Conservation (phyloP, 2,888 invertebrate genomes). For the Stenolophus ochropezus region DNA sequence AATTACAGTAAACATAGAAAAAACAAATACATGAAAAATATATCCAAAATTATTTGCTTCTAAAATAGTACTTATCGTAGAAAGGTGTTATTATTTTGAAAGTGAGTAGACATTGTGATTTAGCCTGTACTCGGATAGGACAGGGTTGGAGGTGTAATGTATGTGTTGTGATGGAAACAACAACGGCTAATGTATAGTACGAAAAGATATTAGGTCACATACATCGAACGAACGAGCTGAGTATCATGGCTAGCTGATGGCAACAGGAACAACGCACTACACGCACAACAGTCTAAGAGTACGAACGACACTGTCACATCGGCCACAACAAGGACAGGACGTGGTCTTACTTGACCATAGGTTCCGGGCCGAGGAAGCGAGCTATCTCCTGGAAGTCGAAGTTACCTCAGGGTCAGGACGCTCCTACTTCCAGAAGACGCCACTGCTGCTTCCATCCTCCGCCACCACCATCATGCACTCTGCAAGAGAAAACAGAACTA, state of each 20-base stretch:
- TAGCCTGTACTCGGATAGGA: not conserved
- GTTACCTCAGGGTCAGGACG: constrained; percentile 74
- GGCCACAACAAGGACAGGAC: constrained; percentile 73
- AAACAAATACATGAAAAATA: too few relatives aligned
- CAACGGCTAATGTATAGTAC: constrained; percentile 49
- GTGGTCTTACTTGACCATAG: constrained; percentile 73
- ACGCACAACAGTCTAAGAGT: constrained; percentile 70
- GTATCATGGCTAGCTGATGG: constrained; percentile 69
- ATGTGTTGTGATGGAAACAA: constrained; percentile 27
- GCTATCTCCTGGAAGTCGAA: constrained; percentile 77
- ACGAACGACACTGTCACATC: constrained; percentile 73
- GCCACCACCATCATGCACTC: constrained; percentile 72
- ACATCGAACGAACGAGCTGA: constrained; percentile 73
- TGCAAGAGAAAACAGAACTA: constrained; percentile 78
- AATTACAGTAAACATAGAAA: too few relatives aligned
- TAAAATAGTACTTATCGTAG: too few relatives aligned
- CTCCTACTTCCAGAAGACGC: constrained; percentile 79
- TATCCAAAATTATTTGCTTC: too few relatives aligned
- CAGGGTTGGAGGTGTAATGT: not conserved
- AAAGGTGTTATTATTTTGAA: too few relatives aligned
- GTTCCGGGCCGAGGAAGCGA: constrained; percentile 74
- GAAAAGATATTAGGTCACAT: constrained; percentile 69
- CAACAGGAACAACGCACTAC: constrained; percentile 71
- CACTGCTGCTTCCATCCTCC: constrained; percentile 72
- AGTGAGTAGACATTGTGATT: too few relatives aligned